These are phyloP conservation scores for Heterodera schachtii DNA, from an alignment of 1,140 invertebrate species.

Conservation along the genomic window DNA sequence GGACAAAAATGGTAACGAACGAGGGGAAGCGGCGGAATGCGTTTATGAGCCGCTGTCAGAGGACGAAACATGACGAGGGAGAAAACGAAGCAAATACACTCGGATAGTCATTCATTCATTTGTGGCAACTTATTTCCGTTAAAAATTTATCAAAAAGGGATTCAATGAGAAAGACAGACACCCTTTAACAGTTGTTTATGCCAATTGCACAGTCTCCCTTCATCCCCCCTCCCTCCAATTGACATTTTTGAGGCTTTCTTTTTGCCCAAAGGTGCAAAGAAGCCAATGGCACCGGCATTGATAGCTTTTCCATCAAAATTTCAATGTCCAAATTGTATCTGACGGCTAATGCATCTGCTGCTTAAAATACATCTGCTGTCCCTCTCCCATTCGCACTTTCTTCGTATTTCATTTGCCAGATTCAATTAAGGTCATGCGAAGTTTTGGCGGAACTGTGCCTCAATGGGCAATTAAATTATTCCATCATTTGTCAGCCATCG, in stretches of 20 bases:
- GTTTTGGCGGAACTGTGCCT: not conserved
- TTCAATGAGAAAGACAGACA: too few species aligned
- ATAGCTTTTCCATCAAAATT: not conserved
- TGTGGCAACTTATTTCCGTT: too few species aligned
- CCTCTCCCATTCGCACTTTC: not conserved
- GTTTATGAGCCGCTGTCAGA: conserved; percentile 39
- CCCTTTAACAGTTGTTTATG: too few species aligned
- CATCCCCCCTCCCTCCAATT: too few species aligned
- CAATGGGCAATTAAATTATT: not conserved
- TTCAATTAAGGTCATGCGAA: not conserved
- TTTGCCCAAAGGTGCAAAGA: not conserved
- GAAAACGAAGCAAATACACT: not conserved
- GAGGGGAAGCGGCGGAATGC: conserved; percentile 9
- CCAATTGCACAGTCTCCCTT: too few species aligned
- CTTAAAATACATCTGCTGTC: not conserved
- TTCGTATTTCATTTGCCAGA: not conserved
- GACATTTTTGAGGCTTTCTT: too few species aligned
- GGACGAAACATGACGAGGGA: conserved; percentile 27
- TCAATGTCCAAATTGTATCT: not conserved
- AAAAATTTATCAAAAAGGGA: too few species aligned
- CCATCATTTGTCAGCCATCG: not conserved
- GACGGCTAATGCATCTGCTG: not conserved
- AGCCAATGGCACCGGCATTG: not conserved
- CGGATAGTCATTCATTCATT: too few species aligned
- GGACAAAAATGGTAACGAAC: not conserved